Evolutionary conservation across 2,113 vertebrate genomes (phyloP).

Genomic region (Tichodroma muraria): DNA sequence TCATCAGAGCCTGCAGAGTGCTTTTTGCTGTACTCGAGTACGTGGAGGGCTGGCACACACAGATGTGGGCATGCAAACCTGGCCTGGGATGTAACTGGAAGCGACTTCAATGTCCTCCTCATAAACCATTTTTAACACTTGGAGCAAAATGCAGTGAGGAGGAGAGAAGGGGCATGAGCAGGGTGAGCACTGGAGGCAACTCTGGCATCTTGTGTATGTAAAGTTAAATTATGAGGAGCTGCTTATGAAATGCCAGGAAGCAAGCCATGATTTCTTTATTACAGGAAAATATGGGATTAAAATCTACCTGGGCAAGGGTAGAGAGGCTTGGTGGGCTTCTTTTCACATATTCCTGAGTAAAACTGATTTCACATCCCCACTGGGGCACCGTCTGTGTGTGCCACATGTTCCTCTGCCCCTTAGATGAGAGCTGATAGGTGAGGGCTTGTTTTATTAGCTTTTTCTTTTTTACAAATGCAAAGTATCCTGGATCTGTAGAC

Average conservation of each 20-base stretch:
- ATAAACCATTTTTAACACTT: not conserved
- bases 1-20: conserved; percentile 6
- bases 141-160: not conserved
- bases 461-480: not conserved
- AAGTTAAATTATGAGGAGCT: not conserved
- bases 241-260: not conserved
- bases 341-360: not conserved
- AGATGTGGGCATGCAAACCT: not conserved
- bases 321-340: not conserved
- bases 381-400: not conserved
- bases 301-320: not conserved
- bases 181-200: not conserved
- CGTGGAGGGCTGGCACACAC: not conserved
- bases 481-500: not conserved
- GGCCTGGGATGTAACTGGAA: not conserved
- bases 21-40: conserved; percentile 3
- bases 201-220: not conserved
- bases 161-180: not conserved
- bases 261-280: not conserved
- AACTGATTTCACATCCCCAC: not conserved
- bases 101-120: not conserved
- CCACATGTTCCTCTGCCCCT: not conserved
- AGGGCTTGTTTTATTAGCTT: not conserved
- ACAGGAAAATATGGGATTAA: not conserved
- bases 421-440: not conserved